Evolutionary conservation across 1,140 invertebrate species (phyloP).

Genomic region (Planococcus citri): DNA sequence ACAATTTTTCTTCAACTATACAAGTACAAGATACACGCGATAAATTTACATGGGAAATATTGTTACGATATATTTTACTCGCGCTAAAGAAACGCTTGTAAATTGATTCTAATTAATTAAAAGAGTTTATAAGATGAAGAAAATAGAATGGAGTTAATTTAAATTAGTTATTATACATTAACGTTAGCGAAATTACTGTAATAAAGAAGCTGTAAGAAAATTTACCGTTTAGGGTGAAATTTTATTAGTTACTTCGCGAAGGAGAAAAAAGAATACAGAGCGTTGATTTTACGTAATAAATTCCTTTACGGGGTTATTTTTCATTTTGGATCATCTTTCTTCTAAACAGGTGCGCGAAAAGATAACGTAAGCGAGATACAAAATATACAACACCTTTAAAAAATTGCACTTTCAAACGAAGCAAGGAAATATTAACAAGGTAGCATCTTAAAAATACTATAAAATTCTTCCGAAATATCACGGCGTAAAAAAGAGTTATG

Average conservation of each 20-base stretch:
- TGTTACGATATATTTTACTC: background rate
- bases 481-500: too few relatives aligned
- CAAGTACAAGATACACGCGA: too few relatives aligned
- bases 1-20: too few relatives aligned
- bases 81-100: background rate
- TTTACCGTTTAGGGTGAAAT: constrained; percentile 1
- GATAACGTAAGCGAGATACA: too few relatives aligned
- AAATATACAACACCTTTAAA: too few relatives aligned
- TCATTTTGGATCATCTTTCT: too few relatives aligned
- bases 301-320: background rate
- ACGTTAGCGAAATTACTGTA: background rate
- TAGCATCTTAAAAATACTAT: too few relatives aligned
- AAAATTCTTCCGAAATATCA: too few relatives aligned
- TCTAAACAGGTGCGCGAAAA: too few relatives aligned
- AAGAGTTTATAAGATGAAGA: constrained; percentile 3
- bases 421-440: too few relatives aligned
- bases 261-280: too few relatives aligned
- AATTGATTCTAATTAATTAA: constrained; percentile 2
- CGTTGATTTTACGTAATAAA: background rate
- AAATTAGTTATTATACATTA: background rate
- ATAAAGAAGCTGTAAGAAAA: constrained; percentile 4
- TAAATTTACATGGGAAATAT: background rate
- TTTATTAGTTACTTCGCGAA: background rate
- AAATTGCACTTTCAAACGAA: too few relatives aligned
- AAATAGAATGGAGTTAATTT: constrained; percentile 4